These are phyloP conservation scores for Gambusia affinis DNA, from an alignment of 2,113 vertebrate genomes.

Conservation along the genomic window DNA sequence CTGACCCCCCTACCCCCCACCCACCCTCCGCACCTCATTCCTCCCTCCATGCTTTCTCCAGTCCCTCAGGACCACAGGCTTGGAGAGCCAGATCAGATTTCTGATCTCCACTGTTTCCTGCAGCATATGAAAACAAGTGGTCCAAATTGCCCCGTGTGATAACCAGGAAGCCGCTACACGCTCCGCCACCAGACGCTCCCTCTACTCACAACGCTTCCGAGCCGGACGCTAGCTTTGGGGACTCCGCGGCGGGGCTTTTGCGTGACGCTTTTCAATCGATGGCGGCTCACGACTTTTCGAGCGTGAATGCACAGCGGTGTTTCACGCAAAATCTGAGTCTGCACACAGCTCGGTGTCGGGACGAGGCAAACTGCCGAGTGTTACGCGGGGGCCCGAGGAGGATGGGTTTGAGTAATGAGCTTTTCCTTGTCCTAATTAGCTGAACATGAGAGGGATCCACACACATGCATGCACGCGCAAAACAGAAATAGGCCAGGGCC, in stretches of 20 bases:
- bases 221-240: slow-evolving; percentile 8
- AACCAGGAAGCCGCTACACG: slow-evolving; percentile 67
- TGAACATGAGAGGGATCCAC: slow-evolving; percentile 74
- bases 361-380: slow-evolving; percentile 76
- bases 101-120: slow-evolving; percentile 76
- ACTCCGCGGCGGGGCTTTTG: slow-evolving; percentile 7
- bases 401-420: slow-evolving; percentile 82
- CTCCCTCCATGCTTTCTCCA: slow-evolving; percentile 65
- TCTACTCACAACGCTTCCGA: neutral
- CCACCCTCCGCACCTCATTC: slow-evolving; percentile 43
- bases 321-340: slow-evolving; percentile 66
- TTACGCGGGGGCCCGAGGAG: slow-evolving; percentile 76
- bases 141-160: slow-evolving; percentile 75
- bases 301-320: slow-evolving; percentile 43
- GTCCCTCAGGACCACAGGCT: slow-evolving; percentile 75
- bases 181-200: slow-evolving; percentile 52
- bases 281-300: neutral
- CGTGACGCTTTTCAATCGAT: slow-evolving; percentile 56
- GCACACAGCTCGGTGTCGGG: slow-evolving; percentile 79
- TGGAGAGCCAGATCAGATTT: slow-evolving; percentile 77
- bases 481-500: slow-evolving; percentile 80
- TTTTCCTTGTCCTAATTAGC: slow-evolving; percentile 85
- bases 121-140: slow-evolving; percentile 77
- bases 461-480: slow-evolving; percentile 27
- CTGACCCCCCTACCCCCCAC: slow-evolving; percentile 51